Percentiles rank a stretch among this genome's conserved stretches.
These are phyloP conservation scores for Conus canariensis DNA, from an alignment of 2,888 invertebrate genomes.

Conservation along the genomic window DNA sequence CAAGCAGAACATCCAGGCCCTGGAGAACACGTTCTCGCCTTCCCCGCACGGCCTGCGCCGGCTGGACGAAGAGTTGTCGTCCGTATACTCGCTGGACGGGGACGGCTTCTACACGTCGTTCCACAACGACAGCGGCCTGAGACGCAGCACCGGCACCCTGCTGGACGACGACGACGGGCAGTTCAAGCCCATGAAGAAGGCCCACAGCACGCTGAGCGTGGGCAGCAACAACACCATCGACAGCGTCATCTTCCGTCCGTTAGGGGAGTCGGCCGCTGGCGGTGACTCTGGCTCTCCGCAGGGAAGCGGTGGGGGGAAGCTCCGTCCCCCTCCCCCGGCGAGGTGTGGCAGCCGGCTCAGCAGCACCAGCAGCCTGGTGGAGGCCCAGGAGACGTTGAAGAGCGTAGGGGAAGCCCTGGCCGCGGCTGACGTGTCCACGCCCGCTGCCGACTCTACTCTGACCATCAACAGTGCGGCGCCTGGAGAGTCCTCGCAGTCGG, in stretches of 20 bases:
- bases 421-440: neutral
- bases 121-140: slow-evolving; percentile 95
- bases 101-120: slow-evolving; percentile 99
- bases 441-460: neutral
- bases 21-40: slow-evolving; percentile 69
- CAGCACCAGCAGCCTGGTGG: slow-evolving; percentile 27
- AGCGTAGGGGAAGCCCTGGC: neutral
- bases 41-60: slow-evolving; percentile 49
- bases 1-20: slow-evolving; percentile 67
- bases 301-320: neutral
- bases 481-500: slow-evolving; percentile 62
- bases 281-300: neutral
- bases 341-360: slow-evolving; percentile 37
- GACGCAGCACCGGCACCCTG: slow-evolving; percentile 63
- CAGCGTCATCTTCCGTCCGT: slow-evolving; percentile 65
- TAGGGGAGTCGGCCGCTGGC: neutral
- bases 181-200: slow-evolving; percentile 60
- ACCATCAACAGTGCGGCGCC: neutral
- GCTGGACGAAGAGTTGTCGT: slow-evolving; percentile 80
- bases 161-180: slow-evolving; percentile 63
- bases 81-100: slow-evolving; percentile 96
- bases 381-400: slow-evolving; percentile 6
- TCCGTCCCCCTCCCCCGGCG: slow-evolving; percentile 46
- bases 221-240: slow-evolving; percentile 58
- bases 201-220: slow-evolving; percentile 62